Percentiles rank a stretch among this genome's conserved stretches.
Evolutionary conservation across 2,797 vertebrate genomes (phyloP).

Genomic region (Sebastes hopkinsi): DNA sequence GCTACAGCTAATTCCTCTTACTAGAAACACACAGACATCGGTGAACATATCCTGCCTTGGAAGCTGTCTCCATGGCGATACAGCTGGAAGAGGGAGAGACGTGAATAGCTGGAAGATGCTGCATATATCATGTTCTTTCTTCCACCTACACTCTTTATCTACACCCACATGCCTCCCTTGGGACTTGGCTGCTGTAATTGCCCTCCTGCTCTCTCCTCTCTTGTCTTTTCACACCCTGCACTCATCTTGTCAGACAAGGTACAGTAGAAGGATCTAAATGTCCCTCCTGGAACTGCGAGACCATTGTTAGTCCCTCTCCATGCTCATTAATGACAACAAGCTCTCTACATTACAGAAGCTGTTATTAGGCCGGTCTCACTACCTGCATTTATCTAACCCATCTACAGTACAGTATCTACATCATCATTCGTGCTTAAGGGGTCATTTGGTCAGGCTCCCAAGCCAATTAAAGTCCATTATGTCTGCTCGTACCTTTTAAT

Average conservation of each 20-base stretch:
- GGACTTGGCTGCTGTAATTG: constrained; percentile 49
- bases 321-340: constrained; percentile 55
- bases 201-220: constrained; percentile 29
- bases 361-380: constrained; percentile 17
- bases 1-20: neutral
- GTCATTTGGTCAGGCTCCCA: neutral
- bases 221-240: constrained; percentile 13
- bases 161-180: constrained; percentile 1
- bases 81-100: constrained; percentile 3
- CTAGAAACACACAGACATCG: constrained; percentile 14
- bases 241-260: constrained; percentile 53
- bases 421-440: neutral
- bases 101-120: constrained; percentile 3
- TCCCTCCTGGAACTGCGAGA: neutral
- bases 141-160: constrained; percentile 43
- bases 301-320: constrained; percentile 31
- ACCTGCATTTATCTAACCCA: constrained; percentile 10
- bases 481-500: neutral
- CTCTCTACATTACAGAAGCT: neutral
- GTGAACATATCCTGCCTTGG: constrained; percentile 39
- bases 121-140: constrained; percentile 21
- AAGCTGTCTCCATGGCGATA: constrained; percentile 69
- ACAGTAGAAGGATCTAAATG: neutral
- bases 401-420: neutral
- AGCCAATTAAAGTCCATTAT: constrained; percentile 7